Conservation (phyloP, 2,113 vertebrate species). For the Campylorhamphus procurvoides region DNA sequence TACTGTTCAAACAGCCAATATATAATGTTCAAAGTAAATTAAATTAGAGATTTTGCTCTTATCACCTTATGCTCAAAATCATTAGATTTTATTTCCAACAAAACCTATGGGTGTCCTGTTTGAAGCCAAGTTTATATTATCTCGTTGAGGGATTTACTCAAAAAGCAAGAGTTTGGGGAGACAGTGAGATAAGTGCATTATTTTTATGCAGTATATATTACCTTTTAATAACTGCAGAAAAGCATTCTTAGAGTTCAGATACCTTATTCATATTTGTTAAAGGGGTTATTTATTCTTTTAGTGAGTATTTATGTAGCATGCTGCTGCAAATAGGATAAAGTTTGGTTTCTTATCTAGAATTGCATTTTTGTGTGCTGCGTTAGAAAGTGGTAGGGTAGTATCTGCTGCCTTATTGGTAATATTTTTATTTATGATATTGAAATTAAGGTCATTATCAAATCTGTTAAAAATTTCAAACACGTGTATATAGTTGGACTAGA, state of each 20-base stretch:
- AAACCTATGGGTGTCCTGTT: neutral
- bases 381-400: neutral
- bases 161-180: neutral
- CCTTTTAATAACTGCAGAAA: neutral
- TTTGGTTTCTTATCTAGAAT: neutral
- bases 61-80: neutral
- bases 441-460: neutral
- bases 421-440: neutral
- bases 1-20: neutral
- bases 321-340: neutral
- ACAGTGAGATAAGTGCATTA: neutral
- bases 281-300: neutral
- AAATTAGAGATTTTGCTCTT: neutral
- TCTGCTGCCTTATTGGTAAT: neutral
- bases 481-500: neutral
- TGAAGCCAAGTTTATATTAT: neutral
- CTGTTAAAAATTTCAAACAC: neutral
- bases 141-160: neutral
- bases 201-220: neutral
- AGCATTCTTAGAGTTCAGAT: neutral
- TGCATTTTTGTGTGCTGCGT: neutral
- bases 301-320: neutral
- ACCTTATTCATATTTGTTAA: neutral
- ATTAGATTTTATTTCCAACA: neutral
- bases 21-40: slow-evolving; percentile 10